Evolutionary conservation across 2,888 invertebrate species (phyloP), one percentile per base, ranked within the genome.

Genomic region (Drosophila eohydei): DNA sequence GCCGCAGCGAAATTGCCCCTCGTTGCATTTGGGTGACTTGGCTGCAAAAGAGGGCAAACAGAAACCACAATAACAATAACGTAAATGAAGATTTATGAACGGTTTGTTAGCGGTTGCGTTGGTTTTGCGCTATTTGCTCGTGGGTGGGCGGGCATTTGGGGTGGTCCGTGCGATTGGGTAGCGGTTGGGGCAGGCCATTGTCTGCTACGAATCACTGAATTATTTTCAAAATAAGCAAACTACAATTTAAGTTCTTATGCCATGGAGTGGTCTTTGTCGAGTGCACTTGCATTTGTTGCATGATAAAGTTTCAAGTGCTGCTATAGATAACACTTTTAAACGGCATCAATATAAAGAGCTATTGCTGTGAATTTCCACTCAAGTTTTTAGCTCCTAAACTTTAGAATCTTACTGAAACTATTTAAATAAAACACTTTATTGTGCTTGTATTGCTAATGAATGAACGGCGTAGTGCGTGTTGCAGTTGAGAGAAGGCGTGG

Each of bases 1-100:
- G 70, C 93, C 93, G 93, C 98, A 98, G 73, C 95, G 95, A 93
- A 97, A 97, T 93, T 96, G 96, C 21, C 95, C 95, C 77, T 94
- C 94, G 83, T 94, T 94, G 93, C 96, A 96, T 75, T 94, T 93
- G 58, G 93, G 89, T 85, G 92, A 93, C 89, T 93, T 93, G 56
- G 92, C 94, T 94, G 90, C 91, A 94, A 93, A 71, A 52, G 43
- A 69, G 41, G 44, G 46, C 56, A 64, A 64, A 44, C 55, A 64
- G 62, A 63, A 74, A 44, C 72, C 71, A 78, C 78, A 75, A 83
- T 78, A 85, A 79, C 74, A 83, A 81, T 88, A 86, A 81, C 73
- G 86, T 70, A 80, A 88, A 86, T 86, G 78, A 86, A 88, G 87
- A 86, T 86, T 86, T 88, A 88, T 83, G 83, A 80, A 69, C 68